Evolutionary conservation across 2,888 invertebrate species (phyloP), one percentile per base, ranked within the genome.

Genomic region (Ochropleura plecta): DNA sequence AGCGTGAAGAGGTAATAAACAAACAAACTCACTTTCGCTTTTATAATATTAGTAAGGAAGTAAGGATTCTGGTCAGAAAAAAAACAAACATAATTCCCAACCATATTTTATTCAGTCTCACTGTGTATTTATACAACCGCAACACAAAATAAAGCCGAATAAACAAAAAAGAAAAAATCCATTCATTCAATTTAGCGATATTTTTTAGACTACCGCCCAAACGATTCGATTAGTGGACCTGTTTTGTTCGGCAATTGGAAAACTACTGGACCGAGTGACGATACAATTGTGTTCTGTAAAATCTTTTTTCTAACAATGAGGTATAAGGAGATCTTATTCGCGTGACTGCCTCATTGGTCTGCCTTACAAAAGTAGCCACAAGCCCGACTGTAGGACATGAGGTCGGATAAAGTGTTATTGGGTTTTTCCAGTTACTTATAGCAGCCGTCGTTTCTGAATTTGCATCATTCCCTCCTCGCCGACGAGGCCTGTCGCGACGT

Each of bases 171-270:
- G n/a, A 65, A 30, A 70, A 55, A 51, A 72, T 12, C 18, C 55
- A 60, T 71, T 70, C 62, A 67, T 76, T 81, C 71, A 70, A 83
- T 86, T 78, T 60, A 4, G 42, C 73, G 70, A 84, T 74, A 76
- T 75, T 81, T 79, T 82, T 78, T 77, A 73, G 67, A 64, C 59
- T 73, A 20, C 71, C 72, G 40, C 73, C 77, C 53, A 74, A 80
- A 74, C 73, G 63, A 78, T 76, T 76, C 74, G 72, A 78, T 85
- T 84, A 84, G 72, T 76, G 70, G 55, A 42, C 48, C 67, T 72
- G 75, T 79, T 78, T 86, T 76, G 76, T 76, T 79, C 68, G 62
- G 64, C 74, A 78, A 85, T 85, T 78, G 87, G 82, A 84, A 85
- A 85, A 77, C 79, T 79, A 84, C 65, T 84, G 76, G 42, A 74